A percentile compares a stretch with the other conserved stretches of the same genome.
Evolutionary conservation across 2,113 vertebrate species (phyloP).

Genomic region (Lophura nycthemera): DNA sequence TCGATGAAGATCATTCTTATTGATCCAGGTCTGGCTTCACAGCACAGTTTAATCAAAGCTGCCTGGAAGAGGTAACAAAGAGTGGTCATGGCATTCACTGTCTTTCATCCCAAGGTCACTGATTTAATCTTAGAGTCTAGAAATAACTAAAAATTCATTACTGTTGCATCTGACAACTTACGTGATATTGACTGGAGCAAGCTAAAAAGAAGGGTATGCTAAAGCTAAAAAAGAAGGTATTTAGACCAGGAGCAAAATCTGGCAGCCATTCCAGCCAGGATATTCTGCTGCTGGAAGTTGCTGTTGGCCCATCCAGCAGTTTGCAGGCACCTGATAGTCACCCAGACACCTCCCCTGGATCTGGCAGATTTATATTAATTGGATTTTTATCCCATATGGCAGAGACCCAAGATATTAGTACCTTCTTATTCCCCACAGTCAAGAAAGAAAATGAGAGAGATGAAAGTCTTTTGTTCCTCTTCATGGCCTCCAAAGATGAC

Average conservation of each 20-base stretch:
- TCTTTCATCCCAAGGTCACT: slow-evolving; percentile 46
- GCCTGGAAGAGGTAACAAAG: slow-evolving; percentile 62
- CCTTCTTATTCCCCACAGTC: neutral
- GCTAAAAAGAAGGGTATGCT: neutral
- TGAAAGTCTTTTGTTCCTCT: slow-evolving; percentile 30
- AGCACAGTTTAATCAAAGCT: slow-evolving; percentile 74
- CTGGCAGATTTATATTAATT: slow-evolving; percentile 49
- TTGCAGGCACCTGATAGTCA: neutral
- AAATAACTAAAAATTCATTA: slow-evolving; percentile 48
- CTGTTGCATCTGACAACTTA: slow-evolving; percentile 27
- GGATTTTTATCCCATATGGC: slow-evolving; percentile 23
- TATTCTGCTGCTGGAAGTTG: neutral
- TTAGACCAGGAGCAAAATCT: neutral
- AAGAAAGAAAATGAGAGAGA: slow-evolving; percentile 13
- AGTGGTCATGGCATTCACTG: slow-evolving; percentile 40
- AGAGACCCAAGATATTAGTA: neutral
- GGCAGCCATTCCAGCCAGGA: neutral
- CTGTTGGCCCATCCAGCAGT: neutral
- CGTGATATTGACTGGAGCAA: slow-evolving; percentile 15
- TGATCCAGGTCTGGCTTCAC: slow-evolving; percentile 78
- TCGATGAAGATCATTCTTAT: slow-evolving; percentile 81
- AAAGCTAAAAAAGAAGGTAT: neutral
- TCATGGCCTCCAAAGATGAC: slow-evolving; percentile 16
- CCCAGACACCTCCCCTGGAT: neutral
- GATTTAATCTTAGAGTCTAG: slow-evolving; percentile 20